Base-by-base conservation (phyloP, 2,797 vertebrate genomes). In the Lates japonicus region DNA sequence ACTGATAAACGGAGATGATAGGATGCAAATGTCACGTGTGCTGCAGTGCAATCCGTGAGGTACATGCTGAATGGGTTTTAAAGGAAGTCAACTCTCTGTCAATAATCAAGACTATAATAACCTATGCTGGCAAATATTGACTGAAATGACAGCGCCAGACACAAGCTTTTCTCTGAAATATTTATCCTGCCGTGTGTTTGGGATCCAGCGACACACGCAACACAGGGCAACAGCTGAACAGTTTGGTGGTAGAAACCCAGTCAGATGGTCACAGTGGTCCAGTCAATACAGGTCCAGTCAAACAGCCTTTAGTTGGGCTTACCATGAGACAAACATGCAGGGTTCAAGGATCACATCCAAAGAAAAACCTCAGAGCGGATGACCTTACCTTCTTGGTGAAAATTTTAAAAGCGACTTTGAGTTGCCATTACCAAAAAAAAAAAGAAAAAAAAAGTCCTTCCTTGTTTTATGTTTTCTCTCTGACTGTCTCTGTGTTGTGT, bases 321-420 rank as follows among this genome's bases (percentile, higher is more conserved):
- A 88, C 61, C 63, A 70, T 74, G 61, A 88, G 78, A 90, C 65
- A 78, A 71, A 78, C 90, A 90, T 93, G 87, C 85, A 66, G 49
- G 71, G 74, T 68, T 81, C 61, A 83, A 44, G 82, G 67, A 89
- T 51, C 68, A 79, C 82, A 81, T 73, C 49, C 69, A 58, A 49
- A 51, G 64, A 85, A 85, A 78, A 87, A 74, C 84, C 78, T 88
- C 60, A 46, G 52, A 89, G 81, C 78, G 12, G n/a, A n/a, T n/a
- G 62, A 80, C 95, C 97, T 93, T 99, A 99, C 98, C 98, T 99
- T 99, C 94, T 97, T 98, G 76, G 96, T 98, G 96, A 98, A 96
- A 91, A 95, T 96, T 96, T 96, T 97, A n/a, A n/a, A 91, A 99
- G 96, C 88, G 97, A 97, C 96, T 98, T 98, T 94, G 97, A 99